Evolutionary conservation across 2,113 vertebrate species (phyloP).

Genomic region (Aspidoscelis tigris): DNA sequence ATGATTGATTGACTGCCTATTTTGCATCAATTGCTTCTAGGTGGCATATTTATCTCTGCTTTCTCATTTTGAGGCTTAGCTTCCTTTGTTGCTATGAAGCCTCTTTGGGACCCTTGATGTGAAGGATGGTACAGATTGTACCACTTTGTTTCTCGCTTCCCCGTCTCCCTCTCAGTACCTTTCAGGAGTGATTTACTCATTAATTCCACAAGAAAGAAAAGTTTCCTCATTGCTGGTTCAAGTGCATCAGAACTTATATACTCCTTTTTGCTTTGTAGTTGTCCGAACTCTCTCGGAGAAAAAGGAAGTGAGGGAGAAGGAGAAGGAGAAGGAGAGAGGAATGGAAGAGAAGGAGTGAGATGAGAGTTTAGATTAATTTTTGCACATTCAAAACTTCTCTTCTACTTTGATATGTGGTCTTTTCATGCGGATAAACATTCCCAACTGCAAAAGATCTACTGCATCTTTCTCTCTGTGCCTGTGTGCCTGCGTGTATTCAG

Average conservation of each 20-base stretch:
- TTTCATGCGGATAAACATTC: rapidly evolving
- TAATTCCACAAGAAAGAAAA: not conserved
- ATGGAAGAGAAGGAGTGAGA: too few species aligned
- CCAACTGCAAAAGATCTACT: too few species aligned
- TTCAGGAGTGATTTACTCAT: slow-evolving; percentile 34
- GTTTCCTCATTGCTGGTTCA: not conserved
- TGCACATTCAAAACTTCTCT: not conserved
- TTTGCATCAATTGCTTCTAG: slow-evolving; percentile 39
- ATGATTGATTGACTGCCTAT: slow-evolving; percentile 22
- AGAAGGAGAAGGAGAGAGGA: not conserved
- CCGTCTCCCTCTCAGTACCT: slow-evolving; percentile 17
- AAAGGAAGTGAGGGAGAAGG: too few species aligned
- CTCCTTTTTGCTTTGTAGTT: not conserved
- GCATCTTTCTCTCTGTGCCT: too few species aligned
- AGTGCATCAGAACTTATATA: not conserved
- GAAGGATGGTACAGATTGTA: not conserved
- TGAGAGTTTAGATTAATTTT: not conserved
- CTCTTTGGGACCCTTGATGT: slow-evolving; percentile 10
- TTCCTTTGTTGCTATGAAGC: slow-evolving; percentile 4
- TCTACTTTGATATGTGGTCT: rapidly evolving
- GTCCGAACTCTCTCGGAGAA: not conserved
- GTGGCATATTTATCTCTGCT: slow-evolving; percentile 27
- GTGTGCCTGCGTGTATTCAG: too few species aligned
- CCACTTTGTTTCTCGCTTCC: slow-evolving; percentile 34
- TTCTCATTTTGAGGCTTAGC: not conserved